Evolutionary conservation across 2,888 invertebrate genomes (phyloP).

Genomic region (Conomelus anceps): DNA sequence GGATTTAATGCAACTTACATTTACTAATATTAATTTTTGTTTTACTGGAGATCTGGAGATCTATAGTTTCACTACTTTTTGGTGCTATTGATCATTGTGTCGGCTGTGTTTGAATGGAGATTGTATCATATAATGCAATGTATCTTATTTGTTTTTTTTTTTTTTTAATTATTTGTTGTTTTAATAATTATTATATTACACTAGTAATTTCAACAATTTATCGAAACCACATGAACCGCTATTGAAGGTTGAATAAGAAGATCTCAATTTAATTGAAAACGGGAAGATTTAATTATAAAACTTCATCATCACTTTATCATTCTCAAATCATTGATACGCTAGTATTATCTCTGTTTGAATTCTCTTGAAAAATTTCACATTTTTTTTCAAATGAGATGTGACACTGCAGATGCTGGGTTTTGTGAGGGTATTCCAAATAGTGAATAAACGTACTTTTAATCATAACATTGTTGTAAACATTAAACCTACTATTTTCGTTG

Average conservation of each 20-base stretch:
- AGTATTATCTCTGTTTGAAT: too few species aligned
- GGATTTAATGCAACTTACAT: not conserved
- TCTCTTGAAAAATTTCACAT: not conserved
- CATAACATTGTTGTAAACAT: not conserved
- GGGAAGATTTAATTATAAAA: too few species aligned
- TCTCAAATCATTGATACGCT: too few species aligned
- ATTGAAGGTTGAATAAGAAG: not conserved
- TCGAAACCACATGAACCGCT: too few species aligned
- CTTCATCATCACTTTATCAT: too few species aligned
- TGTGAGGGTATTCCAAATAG: too few species aligned
- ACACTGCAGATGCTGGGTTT: too few species aligned
- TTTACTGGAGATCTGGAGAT: not conserved
- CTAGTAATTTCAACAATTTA: not conserved
- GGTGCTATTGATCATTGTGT: not conserved
- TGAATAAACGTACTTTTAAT: not conserved
- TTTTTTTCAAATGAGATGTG: too few species aligned
- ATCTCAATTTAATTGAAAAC: too few species aligned
- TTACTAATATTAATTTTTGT: not conserved
- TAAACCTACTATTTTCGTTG: not conserved
- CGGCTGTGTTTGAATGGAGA: not conserved
- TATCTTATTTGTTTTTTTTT: not conserved
- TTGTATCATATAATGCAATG: too few species aligned
- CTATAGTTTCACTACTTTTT: not conserved
- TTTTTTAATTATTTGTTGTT: not conserved
- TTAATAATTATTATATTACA: not conserved